Base-by-base conservation (phyloP, 2,113 vertebrate species). In the Pycnonotus jocosus region DNA sequence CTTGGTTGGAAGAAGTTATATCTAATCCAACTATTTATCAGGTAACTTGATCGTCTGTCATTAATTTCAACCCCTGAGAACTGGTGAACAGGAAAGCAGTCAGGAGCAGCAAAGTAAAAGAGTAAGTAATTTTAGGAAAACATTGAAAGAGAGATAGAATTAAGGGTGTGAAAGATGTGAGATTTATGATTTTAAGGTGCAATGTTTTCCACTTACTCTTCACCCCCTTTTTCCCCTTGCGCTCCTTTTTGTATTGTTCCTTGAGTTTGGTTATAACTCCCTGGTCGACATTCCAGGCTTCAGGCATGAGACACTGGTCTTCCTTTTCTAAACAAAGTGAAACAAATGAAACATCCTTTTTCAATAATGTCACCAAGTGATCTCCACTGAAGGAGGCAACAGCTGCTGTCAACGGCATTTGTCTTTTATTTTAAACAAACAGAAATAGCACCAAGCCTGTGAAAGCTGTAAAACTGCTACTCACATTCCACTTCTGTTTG, bases 171-270 rank as follows among this genome's bases (percentile, higher is more conserved):
- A 97, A 97, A 97, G 95, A 97, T 94, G 96, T 95, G 92, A 97
- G 95, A 97, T 97, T 97, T 97, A 96, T 97, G 96, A 97, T 97
- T 96, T 97, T 97, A 92, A 97, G 92, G 97, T 95, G 96, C 98
- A 98, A 98, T 98, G 98, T 98, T 98, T 98, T 97, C 98, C 98
- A 99, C 99, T 99, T 99, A 99, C 99, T 99, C 99, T 99, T 99
- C 98, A 99, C 99, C 98, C 99, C 99, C 96, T 99, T 99, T 98
- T 99, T 99, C 97, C 99, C 99, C 98, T 99, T 99, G 98, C 99
- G 99, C 98, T 99, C 99, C 99, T 99, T 99, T 99, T 98, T 99
- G 99, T 99, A 99, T 98, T 99, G 99, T 97, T 99, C 99, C 99
- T 99, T 99, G 98, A 99, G 99, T 98, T 99, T 99, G 98, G 98